Evolutionary conservation across 2,888 invertebrate species (phyloP), one percentile per base, ranked within the genome.

Genomic region (Notodromas monacha): DNA sequence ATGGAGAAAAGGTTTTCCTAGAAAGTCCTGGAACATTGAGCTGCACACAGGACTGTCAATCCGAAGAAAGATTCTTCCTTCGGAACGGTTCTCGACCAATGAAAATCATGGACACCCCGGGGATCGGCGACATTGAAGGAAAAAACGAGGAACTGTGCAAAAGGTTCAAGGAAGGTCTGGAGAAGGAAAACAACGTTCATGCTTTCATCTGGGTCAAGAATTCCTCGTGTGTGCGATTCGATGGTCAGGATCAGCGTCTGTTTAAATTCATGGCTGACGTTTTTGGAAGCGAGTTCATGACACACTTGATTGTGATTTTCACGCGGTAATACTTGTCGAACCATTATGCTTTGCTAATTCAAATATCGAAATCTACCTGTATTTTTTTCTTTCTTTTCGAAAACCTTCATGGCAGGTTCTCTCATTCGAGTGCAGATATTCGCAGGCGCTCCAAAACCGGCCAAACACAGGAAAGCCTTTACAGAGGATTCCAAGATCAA

Each of bases 191-290:
- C 6, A n/a, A n/a, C 6, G 21, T 21, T 6, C 8, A 21, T 21
- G 21, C 21, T 21, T 21, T 21, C 21, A 21, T 21, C n/a, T 21
- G 21, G 21, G 21, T 21, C n/a, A 21, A 21, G 21, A 21, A 21
- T n/a, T 6, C 21, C 6, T n/a, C 6, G 21, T 8, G n/a, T 8
- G 8, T n/a, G 21, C 6, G 21, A 21, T 21, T 21, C n/a, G 21
- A 21, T n/a, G n/a, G n/a, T 8, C 21, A 21, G n/a, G 21, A 21
- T n/a, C 8, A 8, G 21, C 8, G n/a, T 6, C 6, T 8, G 6
- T 21, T 21, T n/a, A 21, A 21, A n/a, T 8, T 21, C n/a, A 21
- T 21, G 21, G n/a, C n/a, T 6, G 21, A n/a, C 21, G 21, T 21
- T 21, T 21, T 21, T 21, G 21, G 21, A 21, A n/a, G 21, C n/a